Evolutionary conservation across 1,140 invertebrate genomes (phyloP), one percentile per base, ranked within the genome.

Genomic region (Drosophila nikananu): DNA sequence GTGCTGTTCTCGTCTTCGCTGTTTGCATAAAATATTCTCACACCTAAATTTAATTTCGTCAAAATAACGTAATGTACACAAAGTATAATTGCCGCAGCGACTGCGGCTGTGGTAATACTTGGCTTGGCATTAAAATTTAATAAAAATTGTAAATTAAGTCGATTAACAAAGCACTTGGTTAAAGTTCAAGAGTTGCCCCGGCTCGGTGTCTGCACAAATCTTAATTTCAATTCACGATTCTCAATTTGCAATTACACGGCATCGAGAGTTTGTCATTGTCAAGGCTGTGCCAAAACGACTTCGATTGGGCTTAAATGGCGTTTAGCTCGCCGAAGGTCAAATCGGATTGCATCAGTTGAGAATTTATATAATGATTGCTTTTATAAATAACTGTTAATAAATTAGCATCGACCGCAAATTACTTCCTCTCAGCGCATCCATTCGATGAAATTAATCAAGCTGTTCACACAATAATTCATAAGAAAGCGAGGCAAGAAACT

Each of bases 191-290:
- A 66, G 61, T 66, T 54, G 39, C 65, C 19, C 30, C 48, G 30
- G n/a, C 30, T 21, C 41, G 51, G 19, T 44, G 37, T 63, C 74
- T 49, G 77, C 66, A 61, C 57, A 66, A 62, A 62, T 55, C 73
- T 75, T 72, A 64, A 78, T 72, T 71, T 72, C 49, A 68, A 76
- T 82, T 78, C 83, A 87, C 83, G 83, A 89, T 89, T 87, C 83
- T 80, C 83, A 70, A 87, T 89, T 89, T 81, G 84, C 83, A 83
- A 87, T 87, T 86, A 86, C 75, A 58, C 48, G 62, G 61, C 35
- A 66, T 57, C 54, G 58, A 35, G 62, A 52, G 70, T 84, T 75
- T 83, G 84, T 81, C 83, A 87, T 87, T 89, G 83, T 57, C 83
- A 87, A 87, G 83, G 83, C 72, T 81, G 62, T 65, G 39, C 55